Evolutionary conservation across 2,797 vertebrate genomes (phyloP).

Genomic region (Otolemur crassicaudatus): DNA sequence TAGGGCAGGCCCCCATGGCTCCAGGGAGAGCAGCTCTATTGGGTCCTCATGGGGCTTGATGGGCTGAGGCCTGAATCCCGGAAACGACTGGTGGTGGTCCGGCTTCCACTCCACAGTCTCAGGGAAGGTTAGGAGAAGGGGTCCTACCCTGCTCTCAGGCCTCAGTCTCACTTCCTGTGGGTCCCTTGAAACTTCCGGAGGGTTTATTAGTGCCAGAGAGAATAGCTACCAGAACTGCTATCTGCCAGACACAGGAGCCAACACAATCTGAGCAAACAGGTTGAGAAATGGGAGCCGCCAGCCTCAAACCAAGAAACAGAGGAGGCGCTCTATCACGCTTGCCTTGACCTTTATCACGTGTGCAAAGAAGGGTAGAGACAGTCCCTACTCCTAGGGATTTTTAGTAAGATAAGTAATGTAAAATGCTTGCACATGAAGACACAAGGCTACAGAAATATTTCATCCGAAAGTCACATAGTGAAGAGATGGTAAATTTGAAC

Average conservation of each 20-base stretch:
- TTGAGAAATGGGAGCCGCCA: not conserved
- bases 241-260: constrained; percentile 8
- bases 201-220: not conserved
- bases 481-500: not conserved
- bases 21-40: not conserved
- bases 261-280: not conserved
- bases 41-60: not conserved
- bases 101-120: not conserved
- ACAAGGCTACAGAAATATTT: not conserved
- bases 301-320: not conserved
- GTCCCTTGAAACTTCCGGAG: not conserved
- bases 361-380: not conserved
- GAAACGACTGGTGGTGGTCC: not conserved
- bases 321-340: not conserved
- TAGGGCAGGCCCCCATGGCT: not conserved
- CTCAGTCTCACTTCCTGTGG: not conserved
- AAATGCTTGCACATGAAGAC: not conserved
- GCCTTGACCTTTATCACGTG: not conserved
- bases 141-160: not conserved
- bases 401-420: not conserved
- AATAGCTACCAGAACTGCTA: not conserved
- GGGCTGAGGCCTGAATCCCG: too few relatives aligned
- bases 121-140: not conserved
- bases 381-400: not conserved
- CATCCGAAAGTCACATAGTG: not conserved